Conservation (phyloP, 2,113 vertebrate species). For the Megatriorchis doriae region DNA sequence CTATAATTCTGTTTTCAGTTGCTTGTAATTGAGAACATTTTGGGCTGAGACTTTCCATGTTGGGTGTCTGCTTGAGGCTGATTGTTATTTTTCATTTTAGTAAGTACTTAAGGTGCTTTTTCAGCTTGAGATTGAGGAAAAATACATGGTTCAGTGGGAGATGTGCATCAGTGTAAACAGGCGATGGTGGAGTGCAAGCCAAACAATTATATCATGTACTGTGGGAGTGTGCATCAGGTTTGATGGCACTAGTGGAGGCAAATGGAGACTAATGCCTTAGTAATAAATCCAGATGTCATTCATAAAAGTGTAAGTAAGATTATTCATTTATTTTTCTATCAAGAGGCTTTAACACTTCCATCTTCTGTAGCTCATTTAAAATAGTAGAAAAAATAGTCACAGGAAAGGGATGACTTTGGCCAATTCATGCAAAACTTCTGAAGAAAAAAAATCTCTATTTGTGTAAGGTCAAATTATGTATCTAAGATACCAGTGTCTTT, state of each 20-base stretch:
- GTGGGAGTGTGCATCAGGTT: neutral
- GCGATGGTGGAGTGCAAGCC: neutral
- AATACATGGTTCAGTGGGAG: neutral
- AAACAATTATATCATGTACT: neutral
- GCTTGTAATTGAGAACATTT: neutral
- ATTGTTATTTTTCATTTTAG: neutral
- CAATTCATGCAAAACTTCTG: neutral
- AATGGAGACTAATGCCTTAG: neutral
- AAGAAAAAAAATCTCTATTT: neutral
- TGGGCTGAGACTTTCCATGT: neutral
- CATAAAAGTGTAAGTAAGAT: neutral
- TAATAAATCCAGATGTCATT: neutral
- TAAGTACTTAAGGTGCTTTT: neutral
- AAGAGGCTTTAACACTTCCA: neutral
- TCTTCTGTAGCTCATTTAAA: neutral
- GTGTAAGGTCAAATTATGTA: neutral
- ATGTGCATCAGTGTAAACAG: neutral
- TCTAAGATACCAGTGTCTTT: neutral
- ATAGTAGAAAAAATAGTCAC: neutral
- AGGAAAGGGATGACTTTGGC: neutral
- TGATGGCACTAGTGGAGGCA: neutral
- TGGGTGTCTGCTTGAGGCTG: neutral
- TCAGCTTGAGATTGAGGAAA: neutral
- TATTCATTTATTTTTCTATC: neutral
- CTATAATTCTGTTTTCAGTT: constrained; percentile 25